phyloP scores from a whole-genome alignment of 1,140 invertebrate genomes.

The Schlechtendalia chinensis region DNA sequence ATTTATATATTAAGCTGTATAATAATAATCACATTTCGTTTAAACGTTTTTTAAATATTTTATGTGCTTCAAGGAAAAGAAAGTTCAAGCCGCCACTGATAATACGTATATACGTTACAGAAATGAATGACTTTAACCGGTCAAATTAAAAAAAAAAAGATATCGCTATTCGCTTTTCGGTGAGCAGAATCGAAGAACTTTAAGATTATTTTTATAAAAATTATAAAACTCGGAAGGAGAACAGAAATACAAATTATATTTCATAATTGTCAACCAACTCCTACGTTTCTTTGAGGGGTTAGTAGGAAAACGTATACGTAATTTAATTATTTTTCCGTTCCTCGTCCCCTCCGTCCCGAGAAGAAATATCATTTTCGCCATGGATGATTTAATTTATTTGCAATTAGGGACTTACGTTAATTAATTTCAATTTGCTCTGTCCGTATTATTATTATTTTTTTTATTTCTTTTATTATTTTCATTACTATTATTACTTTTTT shows the following conservation, averaged over 20 bases:
- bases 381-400: conserved; percentile 6
- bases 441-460: too few relatives aligned
- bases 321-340: background rate
- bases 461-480: too few relatives aligned
- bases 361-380: background rate
- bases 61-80: too few relatives aligned
- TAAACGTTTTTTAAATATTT: too few relatives aligned
- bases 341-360: too few relatives aligned
- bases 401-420: background rate
- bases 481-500: too few relatives aligned
- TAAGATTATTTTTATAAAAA: background rate
- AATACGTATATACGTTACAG: too few relatives aligned
- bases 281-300: background rate
- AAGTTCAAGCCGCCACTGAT: too few relatives aligned
- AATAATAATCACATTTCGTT: too few relatives aligned
- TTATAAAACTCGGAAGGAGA: background rate
- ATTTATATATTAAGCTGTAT: too few relatives aligned
- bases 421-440: background rate
- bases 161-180: background rate
- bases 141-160: too few relatives aligned
- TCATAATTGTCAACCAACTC: background rate
- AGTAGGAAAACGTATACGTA: background rate
- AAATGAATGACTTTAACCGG: too few relatives aligned
- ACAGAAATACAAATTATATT: background rate
- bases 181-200: background rate